Percentiles rank a stretch among this genome's conserved stretches.
Conservation (phyloP, 2,888 invertebrate species). For the Cylloceria caligata region DNA sequence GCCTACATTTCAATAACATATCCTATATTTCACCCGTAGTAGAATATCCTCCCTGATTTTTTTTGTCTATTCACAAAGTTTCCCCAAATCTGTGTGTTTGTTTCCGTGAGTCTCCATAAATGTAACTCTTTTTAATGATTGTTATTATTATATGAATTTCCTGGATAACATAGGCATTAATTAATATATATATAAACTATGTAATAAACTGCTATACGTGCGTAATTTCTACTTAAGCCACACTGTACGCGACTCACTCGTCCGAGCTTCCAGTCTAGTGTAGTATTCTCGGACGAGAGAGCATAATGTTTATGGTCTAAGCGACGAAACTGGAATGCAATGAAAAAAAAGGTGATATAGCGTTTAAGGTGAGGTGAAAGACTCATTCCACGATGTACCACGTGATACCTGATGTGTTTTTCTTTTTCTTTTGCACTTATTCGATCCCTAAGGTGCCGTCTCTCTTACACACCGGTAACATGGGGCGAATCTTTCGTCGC, state of each 20-base stretch:
- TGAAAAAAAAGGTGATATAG: constrained; percentile 57
- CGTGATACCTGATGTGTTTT: too few relatives aligned
- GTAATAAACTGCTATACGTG: constrained; percentile 38
- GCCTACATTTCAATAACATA: constrained; percentile 66
- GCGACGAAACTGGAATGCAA: constrained; percentile 22
- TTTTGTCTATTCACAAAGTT: constrained; percentile 33
- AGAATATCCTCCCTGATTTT: constrained; percentile 1
- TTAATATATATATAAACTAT: constrained; percentile 38
- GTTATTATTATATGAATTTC: constrained; percentile 29
- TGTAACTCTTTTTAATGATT: constrained; percentile 44
- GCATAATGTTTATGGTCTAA: constrained; percentile 8
- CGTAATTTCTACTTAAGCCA: constrained; percentile 47
- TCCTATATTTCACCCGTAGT: constrained; percentile 58
- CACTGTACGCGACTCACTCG: constrained; percentile 20
- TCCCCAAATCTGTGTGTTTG: constrained; percentile 55
- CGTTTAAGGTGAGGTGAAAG: too few relatives aligned
- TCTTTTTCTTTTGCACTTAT: too few relatives aligned
- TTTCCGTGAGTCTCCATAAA: constrained; percentile 58
- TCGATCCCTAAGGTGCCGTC: too few relatives aligned
- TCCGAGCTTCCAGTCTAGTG: constrained; percentile 56
- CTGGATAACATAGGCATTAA: constrained; percentile 47
- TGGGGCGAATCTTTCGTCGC: too few relatives aligned
- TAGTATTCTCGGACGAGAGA: constrained; percentile 49
- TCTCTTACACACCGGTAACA: too few relatives aligned
- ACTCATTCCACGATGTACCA: too few relatives aligned